Percentiles rank a stretch among this genome's conserved stretches.
Evolutionary conservation across 2,113 vertebrate species (phyloP).

Genomic region (Ophthalmolycus amberensis): DNA sequence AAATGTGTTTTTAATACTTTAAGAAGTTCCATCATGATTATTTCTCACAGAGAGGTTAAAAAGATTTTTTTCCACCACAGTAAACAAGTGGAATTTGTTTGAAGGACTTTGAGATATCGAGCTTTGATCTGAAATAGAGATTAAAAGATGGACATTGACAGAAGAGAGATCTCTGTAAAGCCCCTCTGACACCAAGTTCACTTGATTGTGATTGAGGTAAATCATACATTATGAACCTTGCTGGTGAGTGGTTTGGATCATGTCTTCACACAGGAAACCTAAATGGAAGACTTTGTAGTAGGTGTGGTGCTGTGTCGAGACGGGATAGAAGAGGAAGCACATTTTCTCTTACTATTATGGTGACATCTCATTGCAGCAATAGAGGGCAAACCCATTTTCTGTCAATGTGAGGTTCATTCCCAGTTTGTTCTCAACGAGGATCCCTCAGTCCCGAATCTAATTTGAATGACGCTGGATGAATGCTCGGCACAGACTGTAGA

Average conservation of each 20-base stretch:
- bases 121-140: background rate
- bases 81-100: background rate
- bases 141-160: background rate
- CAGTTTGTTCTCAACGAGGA: background rate
- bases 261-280: background rate
- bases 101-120: background rate
- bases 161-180: background rate
- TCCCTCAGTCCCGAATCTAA: constrained; percentile 1
- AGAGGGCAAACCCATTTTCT: background rate
- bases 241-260: background rate
- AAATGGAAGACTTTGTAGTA: background rate
- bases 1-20: too few relatives aligned
- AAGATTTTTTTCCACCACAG: too few relatives aligned
- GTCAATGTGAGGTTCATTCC: background rate
- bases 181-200: background rate
- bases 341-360: background rate
- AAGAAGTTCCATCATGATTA: too few relatives aligned
- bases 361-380: background rate
- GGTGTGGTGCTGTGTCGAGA: background rate
- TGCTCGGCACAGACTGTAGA: constrained; percentile 14
- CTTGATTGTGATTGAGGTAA: background rate
- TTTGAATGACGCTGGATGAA: constrained; percentile 35
- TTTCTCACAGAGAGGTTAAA: too few relatives aligned
- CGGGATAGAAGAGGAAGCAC: background rate
- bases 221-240: too few relatives aligned